Percentiles rank a stretch among this genome's conserved stretches.
Conservation (phyloP, 2,797 vertebrate genomes). For the Sebastolobus altivelis region DNA sequence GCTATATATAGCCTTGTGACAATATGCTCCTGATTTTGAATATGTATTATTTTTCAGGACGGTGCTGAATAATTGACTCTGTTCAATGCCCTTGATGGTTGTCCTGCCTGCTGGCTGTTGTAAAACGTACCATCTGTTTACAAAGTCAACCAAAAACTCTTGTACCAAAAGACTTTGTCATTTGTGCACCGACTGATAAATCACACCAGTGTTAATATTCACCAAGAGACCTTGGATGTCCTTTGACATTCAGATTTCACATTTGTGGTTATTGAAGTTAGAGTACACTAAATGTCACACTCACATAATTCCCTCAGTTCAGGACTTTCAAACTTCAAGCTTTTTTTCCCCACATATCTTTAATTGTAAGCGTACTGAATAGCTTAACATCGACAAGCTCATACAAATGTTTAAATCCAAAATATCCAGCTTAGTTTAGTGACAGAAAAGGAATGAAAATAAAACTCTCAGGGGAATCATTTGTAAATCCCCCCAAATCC, state of each 20-base stretch:
- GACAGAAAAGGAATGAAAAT: constrained; percentile 60
- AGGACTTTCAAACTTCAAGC: constrained; percentile 20
- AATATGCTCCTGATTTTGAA: constrained; percentile 63
- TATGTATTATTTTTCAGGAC: constrained; percentile 71
- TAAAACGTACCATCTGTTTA: constrained; percentile 81
- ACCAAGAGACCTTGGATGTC: constrained; percentile 38
- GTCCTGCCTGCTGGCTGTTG: constrained; percentile 74
- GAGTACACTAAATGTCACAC: constrained; percentile 36
- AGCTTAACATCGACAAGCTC: constrained; percentile 54
- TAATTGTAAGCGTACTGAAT: constrained; percentile 41
- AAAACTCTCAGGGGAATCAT: constrained; percentile 67
- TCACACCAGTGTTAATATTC: constrained; percentile 50
- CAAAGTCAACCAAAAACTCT: constrained; percentile 79
- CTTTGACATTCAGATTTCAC: constrained; percentile 54
- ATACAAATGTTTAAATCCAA: constrained; percentile 57
- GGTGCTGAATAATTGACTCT: constrained; percentile 74
- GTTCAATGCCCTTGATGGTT: constrained; percentile 74
- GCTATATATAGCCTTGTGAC: constrained; percentile 50
- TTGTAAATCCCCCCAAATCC: constrained; percentile 75
- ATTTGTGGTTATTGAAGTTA: constrained; percentile 35
- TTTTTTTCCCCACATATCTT: constrained; percentile 42
- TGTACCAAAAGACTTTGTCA: constrained; percentile 57
- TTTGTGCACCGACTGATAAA: constrained; percentile 55
- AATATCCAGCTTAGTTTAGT: constrained; percentile 72
- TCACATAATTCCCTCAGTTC: constrained; percentile 42